phyloP scores from a whole-genome alignment of 2,797 vertebrate genomes.

The Myotis daubentonii region DNA sequence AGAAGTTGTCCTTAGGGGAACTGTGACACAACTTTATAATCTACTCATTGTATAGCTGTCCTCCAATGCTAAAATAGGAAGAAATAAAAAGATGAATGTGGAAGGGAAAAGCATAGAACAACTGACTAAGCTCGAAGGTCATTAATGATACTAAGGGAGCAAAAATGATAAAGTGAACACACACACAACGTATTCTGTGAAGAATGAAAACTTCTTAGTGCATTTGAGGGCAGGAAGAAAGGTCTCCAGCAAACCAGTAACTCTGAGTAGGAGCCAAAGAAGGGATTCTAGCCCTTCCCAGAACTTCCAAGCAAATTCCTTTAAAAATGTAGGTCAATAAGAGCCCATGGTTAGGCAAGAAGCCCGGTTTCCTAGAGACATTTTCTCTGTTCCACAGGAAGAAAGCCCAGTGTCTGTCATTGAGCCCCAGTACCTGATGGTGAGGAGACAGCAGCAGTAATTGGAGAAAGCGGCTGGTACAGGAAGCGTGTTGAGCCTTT shows the following conservation, averaged over 20 bases:
- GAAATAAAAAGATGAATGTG: neutral
- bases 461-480: neutral
- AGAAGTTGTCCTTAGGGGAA: slow-evolving; percentile 70
- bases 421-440: neutral
- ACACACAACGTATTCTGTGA: slow-evolving; percentile 67
- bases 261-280: slow-evolving; percentile 39
- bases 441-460: neutral
- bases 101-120: slow-evolving; percentile 53
- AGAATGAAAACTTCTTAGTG: slow-evolving; percentile 68
- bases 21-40: slow-evolving; percentile 64
- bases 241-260: neutral
- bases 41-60: slow-evolving; percentile 74
- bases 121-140: slow-evolving; percentile 73
- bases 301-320: slow-evolving; percentile 47
- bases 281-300: neutral
- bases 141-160: slow-evolving; percentile 69
- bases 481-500: neutral
- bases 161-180: slow-evolving; percentile 63
- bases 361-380: slow-evolving; percentile 52
- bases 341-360: neutral
- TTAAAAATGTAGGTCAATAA: slow-evolving; percentile 29
- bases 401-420: neutral
- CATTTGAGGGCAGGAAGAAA: neutral
- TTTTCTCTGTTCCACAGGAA: slow-evolving; percentile 45
- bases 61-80: slow-evolving; percentile 67